Base-by-base conservation (phyloP, 2,888 invertebrate genomes). In the Drepana falcataria region DNA sequence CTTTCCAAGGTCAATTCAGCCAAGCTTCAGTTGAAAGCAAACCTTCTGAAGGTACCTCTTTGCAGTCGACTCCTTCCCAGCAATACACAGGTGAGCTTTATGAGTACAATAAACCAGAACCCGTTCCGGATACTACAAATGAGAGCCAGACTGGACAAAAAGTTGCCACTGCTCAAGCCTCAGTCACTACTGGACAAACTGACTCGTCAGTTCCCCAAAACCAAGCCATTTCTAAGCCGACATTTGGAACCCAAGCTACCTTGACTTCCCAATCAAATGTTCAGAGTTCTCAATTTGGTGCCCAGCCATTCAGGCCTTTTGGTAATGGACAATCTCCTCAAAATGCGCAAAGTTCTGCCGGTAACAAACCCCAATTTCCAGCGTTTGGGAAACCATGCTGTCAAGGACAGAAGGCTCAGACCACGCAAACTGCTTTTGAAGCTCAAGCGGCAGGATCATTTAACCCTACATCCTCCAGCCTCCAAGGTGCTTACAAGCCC, bases 51-150 rank as follows among this genome's bases (percentile, higher is more conserved):
- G 47, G 58, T 2, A 52, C 59, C 37, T 52, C 54, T 0, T 44
- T 57, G 3, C 60, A 63, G 41, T 35, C 60, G 37, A 55, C 59
- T n/a, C 53, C 62, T n/a, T 68, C 60, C 47, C 74, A 73, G 47
- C 75, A 76, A 55, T 75, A 77, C 51, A 63, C 60, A 5, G 77
- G 78, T 34, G 74, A 79, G 65, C 65, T 81, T 47, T 82, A 82
- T 56, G 72, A 82, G 53, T 82, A 82, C 56, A 77, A 59, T 48
- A 81, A 80, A 52, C 82, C 81, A 37, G 65, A 60, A 5, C 64
- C 69, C 56, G 63, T 59, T 35, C 58, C 73, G 0, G 64, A 73
- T 21, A 57, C 67, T 34, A 55, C 69, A 54, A 53, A 49, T 48
- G 59, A 48, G 56, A 54, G 48, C 44, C 54, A 33, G 34, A 49